Base-by-base conservation (phyloP, 2,113 vertebrate species). In the Trichechus manatus region DNA sequence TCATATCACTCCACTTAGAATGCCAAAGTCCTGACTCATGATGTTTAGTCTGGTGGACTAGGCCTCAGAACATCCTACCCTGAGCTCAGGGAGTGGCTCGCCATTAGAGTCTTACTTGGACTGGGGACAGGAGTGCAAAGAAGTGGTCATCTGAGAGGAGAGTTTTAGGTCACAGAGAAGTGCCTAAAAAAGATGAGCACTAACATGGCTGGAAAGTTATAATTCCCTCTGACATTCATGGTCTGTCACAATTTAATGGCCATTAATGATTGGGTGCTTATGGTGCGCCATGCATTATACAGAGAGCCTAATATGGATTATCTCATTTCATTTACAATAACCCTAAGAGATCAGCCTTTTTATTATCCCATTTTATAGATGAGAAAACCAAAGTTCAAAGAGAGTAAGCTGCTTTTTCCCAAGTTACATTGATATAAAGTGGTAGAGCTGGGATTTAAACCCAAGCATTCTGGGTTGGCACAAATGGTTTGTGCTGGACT, bases 281-380 rank as follows among this genome's bases (percentile, higher is more conserved):
- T 27, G 86, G 8, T 88, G 4, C 31, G 72, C 50, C 80, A 83
- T 74, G 20, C 27, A 85, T 44, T 86, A 1, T 9, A 42, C 36
- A 84, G 10, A 95, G n/a, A 56, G 27, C n/a, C 84, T 56, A 81
- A 84, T 39, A 70, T 56, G 23, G 20, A 95, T 96, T 56, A 56
- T 56, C n/a, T 80, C 42, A 87, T 68, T 95, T 79, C 82, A 84
- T 79, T 90, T 78, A 94, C 77, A 91, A 63, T 63, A 94, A 85
- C 25, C 15, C 3, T 77, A 77, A 17, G 14, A 42, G 9, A 75
- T 72, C 3, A 47, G 70, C 39, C 29, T 22, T 61, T 39, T 42
- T 59, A 80, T 74, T 29, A 63, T 8, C 31, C 36, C 80, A 53
- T 68, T 59, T 92, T 81, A 89, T 0, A 53, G 70, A 92, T 59